phyloP scores from a whole-genome alignment of 2,113 vertebrate species.

The Plotosus lineatus region DNA sequence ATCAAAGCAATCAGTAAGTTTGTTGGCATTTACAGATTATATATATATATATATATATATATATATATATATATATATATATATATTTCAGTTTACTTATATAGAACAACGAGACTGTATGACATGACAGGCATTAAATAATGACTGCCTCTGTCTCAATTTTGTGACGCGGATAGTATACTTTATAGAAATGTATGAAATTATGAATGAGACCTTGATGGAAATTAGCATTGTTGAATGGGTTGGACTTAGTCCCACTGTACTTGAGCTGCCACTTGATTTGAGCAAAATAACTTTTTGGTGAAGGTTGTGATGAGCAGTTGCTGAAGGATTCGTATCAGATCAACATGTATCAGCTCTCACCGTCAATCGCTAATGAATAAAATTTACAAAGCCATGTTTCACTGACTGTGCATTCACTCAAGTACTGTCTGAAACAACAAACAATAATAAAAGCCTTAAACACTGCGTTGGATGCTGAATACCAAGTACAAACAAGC shows the following conservation, averaged over 20 bases:
- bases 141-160: not conserved
- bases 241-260: not conserved
- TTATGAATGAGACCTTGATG: not conserved
- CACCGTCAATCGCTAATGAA: constrained; percentile 13
- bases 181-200: not conserved
- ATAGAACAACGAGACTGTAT: not conserved
- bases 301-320: not conserved
- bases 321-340: not conserved
- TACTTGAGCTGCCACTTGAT: not conserved
- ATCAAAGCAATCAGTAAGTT: not conserved
- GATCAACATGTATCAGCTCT: constrained; percentile 6
- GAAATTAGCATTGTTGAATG: not conserved
- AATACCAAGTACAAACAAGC: not conserved
- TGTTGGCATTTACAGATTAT: not conserved
- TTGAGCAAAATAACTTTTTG: not conserved
- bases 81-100: too few relatives aligned
- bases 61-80: too few relatives aligned
- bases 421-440: constrained; percentile 12
- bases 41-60: too few relatives aligned
- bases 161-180: not conserved
- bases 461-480: not conserved
- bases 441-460: constrained; percentile 6
- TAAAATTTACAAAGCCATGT: not conserved
- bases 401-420: not conserved
- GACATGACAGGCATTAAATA: not conserved